Base-by-base conservation (phyloP, 1,140 invertebrate genomes). In the Cheumatopsyche charites region DNA sequence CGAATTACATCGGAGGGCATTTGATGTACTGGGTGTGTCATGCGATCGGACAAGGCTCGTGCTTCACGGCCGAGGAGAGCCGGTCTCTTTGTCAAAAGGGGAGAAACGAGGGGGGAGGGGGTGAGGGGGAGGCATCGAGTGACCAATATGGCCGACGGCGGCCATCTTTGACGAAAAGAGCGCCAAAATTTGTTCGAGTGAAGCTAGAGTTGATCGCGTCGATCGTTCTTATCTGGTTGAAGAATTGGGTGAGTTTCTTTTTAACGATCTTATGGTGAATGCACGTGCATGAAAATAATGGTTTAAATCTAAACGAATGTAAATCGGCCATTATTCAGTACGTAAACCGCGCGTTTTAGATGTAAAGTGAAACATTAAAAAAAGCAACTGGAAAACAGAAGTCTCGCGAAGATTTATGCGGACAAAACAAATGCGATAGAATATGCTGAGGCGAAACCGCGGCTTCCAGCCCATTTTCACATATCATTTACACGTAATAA, bases 11-110 rank as follows among this genome's bases (percentile, higher is more conserved):
- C 62, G 62, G 71, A 65, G 67, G 67, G 67, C 55, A 70, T 45
- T 69, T 75, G 74, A 75, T 75, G 68, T 73, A 75, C 74, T 52
- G 74, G 62, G 43, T 26, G 25, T 71, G 74, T 73, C 74, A 75
- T 63, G 67, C 41, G 69, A 73, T 23, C 71, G 74, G 74, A 75
- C 74, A 71, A 62, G 67, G 29, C 71, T 75, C 74, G 74, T 75
- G 74, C 70, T 75, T 75, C 74, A 75, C 72, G 68, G 23, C 17
- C 55, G 55, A 58, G 21, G 55, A 58, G 21, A 26, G 23, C 23
- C 23, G 55, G 11, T 58, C 19, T 58, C 21, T 58, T 23, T 23
- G 21, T 58, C 29, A 36, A 36, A 58, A 47, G 55, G 55, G 55
- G 55, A 58, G 17, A 47, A 19, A 58, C 19, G 9, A 23, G 25